phyloP scores from a whole-genome alignment of 1,140 invertebrate species.

The Papilio dardanus region DNA sequence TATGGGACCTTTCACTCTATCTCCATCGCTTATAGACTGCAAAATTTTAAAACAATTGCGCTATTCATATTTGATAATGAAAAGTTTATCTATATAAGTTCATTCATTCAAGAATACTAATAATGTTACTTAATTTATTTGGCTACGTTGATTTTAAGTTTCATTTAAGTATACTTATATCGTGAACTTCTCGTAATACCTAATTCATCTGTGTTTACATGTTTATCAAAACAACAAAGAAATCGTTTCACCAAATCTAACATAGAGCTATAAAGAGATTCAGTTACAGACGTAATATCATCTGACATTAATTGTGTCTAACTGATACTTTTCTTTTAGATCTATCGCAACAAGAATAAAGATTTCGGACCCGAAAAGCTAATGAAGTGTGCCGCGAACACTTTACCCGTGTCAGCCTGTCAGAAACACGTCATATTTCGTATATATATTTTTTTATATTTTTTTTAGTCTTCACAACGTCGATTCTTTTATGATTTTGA shows the following conservation, averaged over 20 bases:
- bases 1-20: slow-evolving; percentile 53
- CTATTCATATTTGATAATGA: slow-evolving; percentile 28
- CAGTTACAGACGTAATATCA: slow-evolving; percentile 29
- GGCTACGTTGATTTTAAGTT: too few species aligned
- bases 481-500: slow-evolving; percentile 64
- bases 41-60: slow-evolving; percentile 54
- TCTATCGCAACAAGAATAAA: slow-evolving; percentile 38
- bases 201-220: too few species aligned
- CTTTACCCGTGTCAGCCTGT: slow-evolving; percentile 79
- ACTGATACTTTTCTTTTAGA: slow-evolving; percentile 28
- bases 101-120: background rate
- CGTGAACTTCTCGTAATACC: too few species aligned
- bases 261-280: background rate
- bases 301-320: slow-evolving; percentile 34
- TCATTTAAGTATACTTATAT: too few species aligned
- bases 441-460: slow-evolving; percentile 46
- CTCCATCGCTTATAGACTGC: slow-evolving; percentile 42
- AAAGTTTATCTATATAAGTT: too few species aligned
- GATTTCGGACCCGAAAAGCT: slow-evolving; percentile 60
- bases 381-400: slow-evolving; percentile 75
- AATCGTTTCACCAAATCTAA: slow-evolving; percentile 2
- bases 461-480: slow-evolving; percentile 67
- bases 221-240: slow-evolving; percentile 38
- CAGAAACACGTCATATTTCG: slow-evolving; percentile 77
- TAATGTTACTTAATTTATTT: background rate